phyloP scores from a whole-genome alignment of 1,140 invertebrate genomes.

The Drosophila erecta region DNA sequence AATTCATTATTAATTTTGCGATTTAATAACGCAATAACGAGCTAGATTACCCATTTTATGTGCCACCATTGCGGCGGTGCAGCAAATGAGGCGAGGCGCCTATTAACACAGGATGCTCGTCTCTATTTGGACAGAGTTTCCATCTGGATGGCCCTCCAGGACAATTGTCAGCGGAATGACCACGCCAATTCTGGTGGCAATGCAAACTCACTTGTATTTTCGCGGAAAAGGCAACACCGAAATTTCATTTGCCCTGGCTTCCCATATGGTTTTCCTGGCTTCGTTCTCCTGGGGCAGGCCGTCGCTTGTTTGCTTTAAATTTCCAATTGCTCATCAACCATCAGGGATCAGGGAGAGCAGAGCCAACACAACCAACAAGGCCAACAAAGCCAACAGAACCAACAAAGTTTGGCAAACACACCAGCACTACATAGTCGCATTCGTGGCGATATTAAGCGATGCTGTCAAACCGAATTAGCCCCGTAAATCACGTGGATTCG shows the following conservation, averaged over 20 bases:
- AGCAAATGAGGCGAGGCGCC: constrained; percentile 29
- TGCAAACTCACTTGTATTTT: constrained; percentile 58
- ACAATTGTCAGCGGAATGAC: background rate
- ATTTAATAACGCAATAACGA: constrained; percentile 1
- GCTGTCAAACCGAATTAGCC: background rate
- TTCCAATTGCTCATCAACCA: constrained; percentile 46
- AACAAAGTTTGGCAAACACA: background rate
- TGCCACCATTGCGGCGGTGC: constrained; percentile 9
- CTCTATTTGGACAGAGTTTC: constrained; percentile 68
- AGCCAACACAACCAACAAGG: too few relatives aligned
- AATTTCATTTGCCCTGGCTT: constrained; percentile 7
- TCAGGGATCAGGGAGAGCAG: background rate
- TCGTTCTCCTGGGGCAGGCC: background rate
- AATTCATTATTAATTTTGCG: background rate
- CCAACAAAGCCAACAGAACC: background rate
- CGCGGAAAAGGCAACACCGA: constrained; percentile 54
- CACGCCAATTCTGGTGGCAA: constrained; percentile 15
- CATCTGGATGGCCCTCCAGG: constrained; percentile 42
- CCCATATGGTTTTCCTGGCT: background rate
- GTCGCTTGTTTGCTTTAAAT: constrained; percentile 71
- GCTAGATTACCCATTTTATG: constrained; percentile 11
- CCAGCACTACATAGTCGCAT: background rate
- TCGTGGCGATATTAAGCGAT: background rate
- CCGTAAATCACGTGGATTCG: background rate
- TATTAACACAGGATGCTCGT: constrained; percentile 33